Evolutionary conservation across 2,113 vertebrate species (phyloP).

Genomic region (Amazona vittata): DNA sequence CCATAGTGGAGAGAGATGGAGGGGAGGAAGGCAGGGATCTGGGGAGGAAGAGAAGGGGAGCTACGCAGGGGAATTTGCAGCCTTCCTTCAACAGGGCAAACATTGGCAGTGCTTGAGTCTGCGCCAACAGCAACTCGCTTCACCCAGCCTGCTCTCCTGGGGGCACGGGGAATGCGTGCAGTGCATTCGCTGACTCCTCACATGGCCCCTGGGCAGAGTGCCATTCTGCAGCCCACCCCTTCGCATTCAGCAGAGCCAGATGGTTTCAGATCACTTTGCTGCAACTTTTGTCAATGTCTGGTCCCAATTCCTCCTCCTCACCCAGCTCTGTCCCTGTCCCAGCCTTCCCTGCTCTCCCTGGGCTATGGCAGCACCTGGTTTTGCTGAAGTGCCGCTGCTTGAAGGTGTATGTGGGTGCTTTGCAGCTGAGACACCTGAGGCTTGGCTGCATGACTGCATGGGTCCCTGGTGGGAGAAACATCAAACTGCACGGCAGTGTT

Average conservation of each 20-base stretch:
- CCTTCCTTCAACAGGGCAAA: neutral
- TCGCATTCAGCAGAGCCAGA: neutral
- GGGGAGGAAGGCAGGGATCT: neutral
- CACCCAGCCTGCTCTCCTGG: neutral
- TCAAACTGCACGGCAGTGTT: accelerated
- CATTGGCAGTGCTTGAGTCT: neutral
- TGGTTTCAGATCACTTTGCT: neutral
- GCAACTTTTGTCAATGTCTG: neutral
- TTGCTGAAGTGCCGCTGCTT: neutral
- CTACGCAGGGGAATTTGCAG: neutral
- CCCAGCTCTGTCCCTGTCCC: neutral
- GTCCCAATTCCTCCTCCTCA: neutral
- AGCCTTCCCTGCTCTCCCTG: neutral
- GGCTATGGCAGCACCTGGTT: neutral
- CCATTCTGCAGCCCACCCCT: neutral
- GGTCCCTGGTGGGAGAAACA: neutral
- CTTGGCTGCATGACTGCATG: neutral
- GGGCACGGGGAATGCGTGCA: neutral
- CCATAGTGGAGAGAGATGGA: neutral
- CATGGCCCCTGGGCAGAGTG: neutral
- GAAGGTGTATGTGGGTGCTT: neutral
- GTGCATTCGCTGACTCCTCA: neutral
- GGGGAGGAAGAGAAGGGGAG: neutral
- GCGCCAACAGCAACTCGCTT: neutral
- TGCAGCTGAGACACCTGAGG: neutral